Evolutionary conservation across 2,888 invertebrate genomes (phyloP).

Genomic region (Polydesmus complanatus): DNA sequence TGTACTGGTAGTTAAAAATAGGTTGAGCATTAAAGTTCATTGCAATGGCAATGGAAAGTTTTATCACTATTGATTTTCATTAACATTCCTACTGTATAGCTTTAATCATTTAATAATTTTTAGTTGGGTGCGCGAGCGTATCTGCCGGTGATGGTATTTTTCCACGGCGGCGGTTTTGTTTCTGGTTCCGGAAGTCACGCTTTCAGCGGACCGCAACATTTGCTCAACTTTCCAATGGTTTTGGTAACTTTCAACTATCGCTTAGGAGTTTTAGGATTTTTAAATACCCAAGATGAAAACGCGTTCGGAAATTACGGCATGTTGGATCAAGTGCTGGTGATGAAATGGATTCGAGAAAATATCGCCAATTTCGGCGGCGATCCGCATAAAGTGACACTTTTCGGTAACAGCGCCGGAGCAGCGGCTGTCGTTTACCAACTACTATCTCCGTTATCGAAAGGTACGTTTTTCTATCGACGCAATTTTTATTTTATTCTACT

Average conservation of each 20-base stretch:
- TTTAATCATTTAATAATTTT: not conserved
- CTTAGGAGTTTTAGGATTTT: not conserved
- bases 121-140: not conserved
- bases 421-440: not conserved
- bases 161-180: conserved; percentile 2
- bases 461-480: not conserved
- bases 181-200: not conserved
- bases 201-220: not conserved
- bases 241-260: conserved; percentile 4
- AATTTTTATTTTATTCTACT: not conserved
- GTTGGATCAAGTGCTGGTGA: not conserved
- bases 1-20: no score
- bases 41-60: no score
- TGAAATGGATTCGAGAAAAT: conserved; percentile 3
- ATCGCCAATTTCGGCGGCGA: conserved; percentile 1
- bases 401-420: conserved; percentile 4
- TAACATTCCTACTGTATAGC: no score
- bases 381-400: not conserved
- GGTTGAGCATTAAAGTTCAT: no score
- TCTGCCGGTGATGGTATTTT: conserved; percentile 4
- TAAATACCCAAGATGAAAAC: not conserved
- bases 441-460: conserved; percentile 3
- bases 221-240: not conserved
- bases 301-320: not conserved
- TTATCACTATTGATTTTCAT: no score